phyloP scores from a whole-genome alignment of 1,140 invertebrate species.

The Neomicropteryx cornuta region DNA sequence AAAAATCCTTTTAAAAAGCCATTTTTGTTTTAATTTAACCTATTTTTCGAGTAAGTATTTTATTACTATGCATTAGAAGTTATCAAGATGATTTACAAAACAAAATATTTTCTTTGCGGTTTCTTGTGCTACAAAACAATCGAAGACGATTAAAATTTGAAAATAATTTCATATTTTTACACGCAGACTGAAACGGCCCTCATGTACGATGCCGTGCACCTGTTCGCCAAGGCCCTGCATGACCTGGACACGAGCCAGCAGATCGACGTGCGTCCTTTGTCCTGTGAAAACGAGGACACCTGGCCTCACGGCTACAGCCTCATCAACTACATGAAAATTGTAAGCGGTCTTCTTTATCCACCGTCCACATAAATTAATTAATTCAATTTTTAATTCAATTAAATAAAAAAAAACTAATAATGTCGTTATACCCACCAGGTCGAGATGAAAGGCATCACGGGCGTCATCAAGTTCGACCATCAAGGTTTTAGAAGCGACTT shows the following conservation, averaged over 20 bases:
- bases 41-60: too few relatives aligned
- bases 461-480: conserved; percentile 89
- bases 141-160: background rate
- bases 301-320: conserved; percentile 92
- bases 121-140: background rate
- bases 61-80: too few relatives aligned
- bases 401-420: conserved; percentile 6
- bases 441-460: conserved; percentile 83
- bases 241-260: conserved; percentile 83
- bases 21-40: too few relatives aligned
- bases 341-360: conserved; percentile 42
- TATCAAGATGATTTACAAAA: too few relatives aligned
- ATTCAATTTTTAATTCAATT: background rate
- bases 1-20: too few relatives aligned
- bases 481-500: conserved; percentile 88
- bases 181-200: conserved; percentile 87
- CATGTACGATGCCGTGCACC: conserved; percentile 89
- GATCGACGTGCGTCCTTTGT: conserved; percentile 78
- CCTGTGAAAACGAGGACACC: conserved; percentile 80
- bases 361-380: background rate
- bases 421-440: conserved; percentile 44
- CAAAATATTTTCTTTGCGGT: background rate
- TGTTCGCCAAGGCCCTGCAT: conserved; percentile 88
- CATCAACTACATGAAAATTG: conserved; percentile 97
- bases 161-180: conserved; percentile 12